These are phyloP conservation scores for Pogona vitticeps DNA, from an alignment of 2,113 vertebrate species.

Conservation along the genomic window DNA sequence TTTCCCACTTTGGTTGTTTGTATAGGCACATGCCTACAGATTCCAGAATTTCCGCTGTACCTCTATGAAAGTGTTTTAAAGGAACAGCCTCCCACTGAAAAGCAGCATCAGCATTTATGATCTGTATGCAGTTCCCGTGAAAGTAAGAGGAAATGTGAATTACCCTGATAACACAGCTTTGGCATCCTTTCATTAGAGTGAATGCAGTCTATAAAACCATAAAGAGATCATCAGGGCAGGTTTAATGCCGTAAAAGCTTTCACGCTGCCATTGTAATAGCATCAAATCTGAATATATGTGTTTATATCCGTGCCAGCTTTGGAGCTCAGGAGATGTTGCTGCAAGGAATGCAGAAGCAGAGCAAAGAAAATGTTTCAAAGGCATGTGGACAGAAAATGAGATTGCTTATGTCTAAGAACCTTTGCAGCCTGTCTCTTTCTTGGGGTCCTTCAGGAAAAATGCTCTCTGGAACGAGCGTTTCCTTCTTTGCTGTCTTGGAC, in stretches of 20 bases:
- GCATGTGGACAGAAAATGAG: fast-evolving
- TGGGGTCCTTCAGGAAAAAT: not conserved
- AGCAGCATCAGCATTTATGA: not conserved
- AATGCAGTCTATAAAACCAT: constrained; percentile 19
- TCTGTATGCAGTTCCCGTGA: not conserved
- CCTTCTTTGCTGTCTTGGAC: not conserved
- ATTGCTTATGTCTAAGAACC: not conserved
- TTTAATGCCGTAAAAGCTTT: constrained; percentile 53
- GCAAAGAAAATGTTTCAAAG: not conserved
- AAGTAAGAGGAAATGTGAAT: constrained; percentile 15
- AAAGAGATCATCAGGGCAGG: constrained; percentile 46
- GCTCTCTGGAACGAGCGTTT: not conserved
- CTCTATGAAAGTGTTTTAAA: not conserved
- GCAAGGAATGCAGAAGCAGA: not conserved
- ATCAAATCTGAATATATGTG: constrained; percentile 41
- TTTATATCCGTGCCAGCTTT: constrained; percentile 27
- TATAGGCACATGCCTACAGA: fast-evolving
- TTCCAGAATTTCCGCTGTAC: not conserved
- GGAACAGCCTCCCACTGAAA: not conserved
- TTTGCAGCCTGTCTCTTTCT: not conserved
- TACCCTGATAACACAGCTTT: not conserved
- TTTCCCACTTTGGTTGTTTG: not conserved
- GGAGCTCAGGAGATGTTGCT: not conserved
- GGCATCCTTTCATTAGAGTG: not conserved
- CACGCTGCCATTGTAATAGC: constrained; percentile 22